phyloP scores from a whole-genome alignment of 2,797 vertebrate genomes.

The Podargus strigoides region DNA sequence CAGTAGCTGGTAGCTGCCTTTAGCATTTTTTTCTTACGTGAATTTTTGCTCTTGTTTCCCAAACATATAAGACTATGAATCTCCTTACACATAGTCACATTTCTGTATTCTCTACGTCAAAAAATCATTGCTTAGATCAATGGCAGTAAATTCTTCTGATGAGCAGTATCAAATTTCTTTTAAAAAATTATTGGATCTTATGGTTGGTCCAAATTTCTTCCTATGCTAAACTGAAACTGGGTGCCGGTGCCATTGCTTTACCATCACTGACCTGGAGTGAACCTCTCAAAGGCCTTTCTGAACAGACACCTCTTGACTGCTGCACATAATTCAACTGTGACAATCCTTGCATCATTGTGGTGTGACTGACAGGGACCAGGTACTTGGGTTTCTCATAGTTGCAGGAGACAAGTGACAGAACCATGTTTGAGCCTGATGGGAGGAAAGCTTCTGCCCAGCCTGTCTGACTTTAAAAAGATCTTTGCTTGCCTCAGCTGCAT shows the following conservation, averaged over 20 bases:
- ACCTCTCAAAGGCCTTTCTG: not conserved
- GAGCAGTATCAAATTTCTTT: not conserved
- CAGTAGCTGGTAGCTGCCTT: not conserved
- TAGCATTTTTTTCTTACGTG: not conserved
- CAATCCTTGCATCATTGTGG: not conserved
- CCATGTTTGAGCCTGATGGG: not conserved
- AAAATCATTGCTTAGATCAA: not conserved
- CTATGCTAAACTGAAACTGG: not conserved
- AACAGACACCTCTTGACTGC: not conserved
- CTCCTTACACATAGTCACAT: not conserved
- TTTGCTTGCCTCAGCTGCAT: not conserved
- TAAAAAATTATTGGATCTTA: not conserved
- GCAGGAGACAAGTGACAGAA: not conserved
- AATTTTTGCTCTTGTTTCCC: not conserved
- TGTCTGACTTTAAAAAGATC: not conserved
- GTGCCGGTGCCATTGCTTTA: not conserved
- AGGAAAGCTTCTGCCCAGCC: not conserved
- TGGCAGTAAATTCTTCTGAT: not conserved
- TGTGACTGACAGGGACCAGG: not conserved
- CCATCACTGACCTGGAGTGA: not conserved
- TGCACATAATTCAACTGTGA: not conserved
- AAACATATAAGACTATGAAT: not conserved
- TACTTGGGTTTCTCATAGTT: not conserved
- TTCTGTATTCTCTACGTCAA: not conserved
- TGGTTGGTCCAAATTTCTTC: not conserved